Evolutionary conservation across 2,888 invertebrate genomes (phyloP), one percentile per base, ranked within the genome.

Genomic region (Meloe dianella): DNA sequence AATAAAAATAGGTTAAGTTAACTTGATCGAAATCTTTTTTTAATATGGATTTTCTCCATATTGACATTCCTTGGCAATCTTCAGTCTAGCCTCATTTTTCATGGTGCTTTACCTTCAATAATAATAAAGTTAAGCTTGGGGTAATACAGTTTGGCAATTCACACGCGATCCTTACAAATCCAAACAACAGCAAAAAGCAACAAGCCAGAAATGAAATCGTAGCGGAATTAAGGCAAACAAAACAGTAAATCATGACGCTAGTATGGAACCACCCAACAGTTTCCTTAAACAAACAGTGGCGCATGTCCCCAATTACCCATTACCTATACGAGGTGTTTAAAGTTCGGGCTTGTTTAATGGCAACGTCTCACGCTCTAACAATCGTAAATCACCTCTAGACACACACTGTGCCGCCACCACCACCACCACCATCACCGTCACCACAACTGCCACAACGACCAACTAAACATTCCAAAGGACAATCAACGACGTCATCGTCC

Each of bases 261-360:
- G 17, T 12, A n/a, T 3, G 65, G 71, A 69, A 71, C 73, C 73
- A 67, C 77, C 77, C 76, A 67, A 67, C 74, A 74, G 75, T 79
- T 79, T 80, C 79, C 79, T 77, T 76, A 74, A 77, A 77, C 77
- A 79, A 79, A 79, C 79, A 77, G 74, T 74, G 66, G 78, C 77
- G 77, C 77, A 77, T 78, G 77, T 78, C 78, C 73, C 77, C 79
- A 80, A 80, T 80, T 80, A 80, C 77, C 79, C 79, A 76, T 78
- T 79, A 79, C 79, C 78, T 78, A 78, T 78, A 80, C 76, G 80
- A 80, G 79, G 78, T 80, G 80, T 80, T 80, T 80, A 80, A 75
- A 76, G 75, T 73, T 71, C 66, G 64, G 65, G 66, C 65, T 63
- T 72, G 69, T 74, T 72, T 79, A 78, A 80, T 79, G 77, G 79